Conservation (phyloP, 2,113 vertebrate genomes). For the Petaurus breviceps region DNA sequence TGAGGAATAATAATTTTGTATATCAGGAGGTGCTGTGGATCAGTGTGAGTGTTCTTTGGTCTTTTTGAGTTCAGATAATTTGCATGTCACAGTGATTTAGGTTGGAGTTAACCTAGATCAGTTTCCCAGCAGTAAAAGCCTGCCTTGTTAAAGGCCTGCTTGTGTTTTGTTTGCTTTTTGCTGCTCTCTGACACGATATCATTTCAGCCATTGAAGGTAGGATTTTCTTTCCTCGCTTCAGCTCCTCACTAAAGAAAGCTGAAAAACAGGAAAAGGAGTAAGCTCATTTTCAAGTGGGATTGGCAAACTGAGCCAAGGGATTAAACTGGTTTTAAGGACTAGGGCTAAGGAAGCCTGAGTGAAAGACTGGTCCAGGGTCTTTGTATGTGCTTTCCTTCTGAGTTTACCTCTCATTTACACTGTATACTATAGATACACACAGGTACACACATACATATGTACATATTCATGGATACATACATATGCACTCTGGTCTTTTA, state of each 20-base stretch:
- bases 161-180: neutral
- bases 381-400: no score
- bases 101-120: neutral
- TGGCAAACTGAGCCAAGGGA: neutral
- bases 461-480: no score
- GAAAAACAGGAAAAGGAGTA: neutral
- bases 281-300: neutral
- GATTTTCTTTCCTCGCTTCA: neutral
- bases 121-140: neutral
- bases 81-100: neutral
- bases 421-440: neutral
- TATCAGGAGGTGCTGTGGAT: neutral
- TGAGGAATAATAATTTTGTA: neutral
- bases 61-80: neutral
- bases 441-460: neutral
- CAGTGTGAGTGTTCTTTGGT: neutral
- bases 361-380: neutral
- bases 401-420: neutral
- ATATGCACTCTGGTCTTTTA: neutral
- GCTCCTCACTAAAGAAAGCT: neutral
- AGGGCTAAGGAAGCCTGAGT: neutral
- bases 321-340: neutral
- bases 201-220: neutral
- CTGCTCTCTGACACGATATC: neutral
- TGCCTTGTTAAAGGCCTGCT: neutral